Conservation (phyloP, 2,113 vertebrate species). For the Atrichornis clamosus region DNA sequence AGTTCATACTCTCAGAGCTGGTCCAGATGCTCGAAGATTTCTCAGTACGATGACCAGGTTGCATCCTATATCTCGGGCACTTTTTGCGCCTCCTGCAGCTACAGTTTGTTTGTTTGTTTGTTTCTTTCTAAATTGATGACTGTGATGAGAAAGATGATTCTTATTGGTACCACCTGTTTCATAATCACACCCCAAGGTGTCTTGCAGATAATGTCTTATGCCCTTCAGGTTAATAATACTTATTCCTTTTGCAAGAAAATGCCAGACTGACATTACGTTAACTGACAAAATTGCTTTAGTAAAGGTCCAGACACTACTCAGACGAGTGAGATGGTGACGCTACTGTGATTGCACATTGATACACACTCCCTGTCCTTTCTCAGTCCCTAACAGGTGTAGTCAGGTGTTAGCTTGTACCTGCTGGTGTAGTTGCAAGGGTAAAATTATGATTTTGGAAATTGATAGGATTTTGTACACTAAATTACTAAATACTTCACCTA, state of each 20-base stretch:
- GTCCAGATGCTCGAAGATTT: background rate
- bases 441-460: background rate
- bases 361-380: background rate
- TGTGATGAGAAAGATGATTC: background rate
- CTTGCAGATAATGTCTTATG: background rate
- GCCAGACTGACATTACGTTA: background rate
- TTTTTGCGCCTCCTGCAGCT: background rate
- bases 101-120: background rate
- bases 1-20: background rate
- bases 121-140: background rate
- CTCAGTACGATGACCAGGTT: rapidly evolving
- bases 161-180: background rate
- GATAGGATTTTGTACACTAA: background rate
- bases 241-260: background rate
- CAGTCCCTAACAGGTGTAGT: background rate
- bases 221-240: background rate
- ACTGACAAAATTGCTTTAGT: background rate
- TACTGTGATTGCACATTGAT: background rate
- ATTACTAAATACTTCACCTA: background rate
- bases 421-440: background rate
- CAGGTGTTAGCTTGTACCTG: background rate
- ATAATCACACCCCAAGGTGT: background rate
- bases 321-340: background rate
- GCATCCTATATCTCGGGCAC: background rate
- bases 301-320: background rate